phyloP scores from a whole-genome alignment of 2,113 vertebrate species.

The Alligator sinensis region DNA sequence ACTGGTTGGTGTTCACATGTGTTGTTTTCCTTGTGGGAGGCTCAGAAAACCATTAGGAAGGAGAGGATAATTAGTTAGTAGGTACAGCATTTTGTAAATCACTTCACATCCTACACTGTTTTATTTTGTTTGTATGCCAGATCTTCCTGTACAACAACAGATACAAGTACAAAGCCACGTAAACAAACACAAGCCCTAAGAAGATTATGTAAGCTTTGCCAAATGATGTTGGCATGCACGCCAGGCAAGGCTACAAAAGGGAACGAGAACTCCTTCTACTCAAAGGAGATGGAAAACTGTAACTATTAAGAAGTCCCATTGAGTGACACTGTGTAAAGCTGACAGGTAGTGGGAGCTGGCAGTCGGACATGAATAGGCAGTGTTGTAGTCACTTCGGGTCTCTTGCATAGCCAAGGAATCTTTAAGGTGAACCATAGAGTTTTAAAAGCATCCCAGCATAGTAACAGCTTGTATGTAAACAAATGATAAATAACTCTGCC shows the following conservation, averaged over 20 bases:
- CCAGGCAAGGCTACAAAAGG: background rate
- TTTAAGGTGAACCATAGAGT: background rate
- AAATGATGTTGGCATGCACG: background rate
- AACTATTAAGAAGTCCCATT: background rate
- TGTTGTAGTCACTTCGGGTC: background rate
- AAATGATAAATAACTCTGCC: background rate
- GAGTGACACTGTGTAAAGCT: background rate
- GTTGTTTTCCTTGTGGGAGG: rapidly evolving
- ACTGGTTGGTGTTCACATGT: rapidly evolving
- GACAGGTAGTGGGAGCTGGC: background rate
- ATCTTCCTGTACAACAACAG: background rate
- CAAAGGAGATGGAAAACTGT: background rate
- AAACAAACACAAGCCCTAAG: background rate
- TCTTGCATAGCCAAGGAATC: background rate
- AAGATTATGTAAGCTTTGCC: background rate
- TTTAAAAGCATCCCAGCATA: background rate
- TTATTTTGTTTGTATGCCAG: background rate
- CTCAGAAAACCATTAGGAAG: background rate
- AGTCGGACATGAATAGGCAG: background rate
- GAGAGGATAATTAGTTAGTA: rapidly evolving
- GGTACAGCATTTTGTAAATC: background rate
- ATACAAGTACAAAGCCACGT: background rate
- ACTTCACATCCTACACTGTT: background rate
- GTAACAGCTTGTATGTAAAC: rapidly evolving
- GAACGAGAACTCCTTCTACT: background rate